Conservation (phyloP, 2,888 invertebrate species). For the Tupiocoris notatus region DNA sequence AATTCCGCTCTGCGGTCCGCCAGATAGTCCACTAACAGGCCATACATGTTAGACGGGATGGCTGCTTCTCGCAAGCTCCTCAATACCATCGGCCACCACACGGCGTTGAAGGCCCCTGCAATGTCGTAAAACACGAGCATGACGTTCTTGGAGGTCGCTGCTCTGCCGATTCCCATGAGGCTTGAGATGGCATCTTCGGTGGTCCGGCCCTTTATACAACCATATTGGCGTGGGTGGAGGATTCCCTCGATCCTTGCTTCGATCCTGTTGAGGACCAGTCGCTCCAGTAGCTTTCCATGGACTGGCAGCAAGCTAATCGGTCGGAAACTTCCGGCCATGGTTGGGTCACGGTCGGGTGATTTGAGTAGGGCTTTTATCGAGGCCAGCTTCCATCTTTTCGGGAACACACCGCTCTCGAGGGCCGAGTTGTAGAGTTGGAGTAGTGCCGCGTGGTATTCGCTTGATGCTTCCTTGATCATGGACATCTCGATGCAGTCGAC, state of each 20-base stretch:
- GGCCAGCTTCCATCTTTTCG: neutral
- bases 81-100: constrained; percentile 52
- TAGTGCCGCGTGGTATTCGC: neutral
- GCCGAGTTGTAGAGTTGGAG: neutral
- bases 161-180: neutral
- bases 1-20: constrained; percentile 45
- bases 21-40: constrained; percentile 50
- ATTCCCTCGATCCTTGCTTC: neutral
- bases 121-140: too few species aligned
- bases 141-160: too few species aligned
- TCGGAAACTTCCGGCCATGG: neutral
- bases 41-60: constrained; percentile 49
- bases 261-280: neutral
- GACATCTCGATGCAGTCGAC: neutral
- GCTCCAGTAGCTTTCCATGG: neutral
- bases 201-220: constrained; percentile 51
- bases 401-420: neutral
- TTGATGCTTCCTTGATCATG: neutral
- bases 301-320: neutral
- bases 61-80: constrained; percentile 48
- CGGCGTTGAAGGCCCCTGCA: constrained; percentile 52
- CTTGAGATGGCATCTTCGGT: constrained; percentile 50
- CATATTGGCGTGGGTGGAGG: neutral
- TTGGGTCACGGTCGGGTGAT: neutral
- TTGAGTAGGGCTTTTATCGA: neutral